phyloP scores from a whole-genome alignment of 2,797 vertebrate species.

The Acanthurus lineatus region DNA sequence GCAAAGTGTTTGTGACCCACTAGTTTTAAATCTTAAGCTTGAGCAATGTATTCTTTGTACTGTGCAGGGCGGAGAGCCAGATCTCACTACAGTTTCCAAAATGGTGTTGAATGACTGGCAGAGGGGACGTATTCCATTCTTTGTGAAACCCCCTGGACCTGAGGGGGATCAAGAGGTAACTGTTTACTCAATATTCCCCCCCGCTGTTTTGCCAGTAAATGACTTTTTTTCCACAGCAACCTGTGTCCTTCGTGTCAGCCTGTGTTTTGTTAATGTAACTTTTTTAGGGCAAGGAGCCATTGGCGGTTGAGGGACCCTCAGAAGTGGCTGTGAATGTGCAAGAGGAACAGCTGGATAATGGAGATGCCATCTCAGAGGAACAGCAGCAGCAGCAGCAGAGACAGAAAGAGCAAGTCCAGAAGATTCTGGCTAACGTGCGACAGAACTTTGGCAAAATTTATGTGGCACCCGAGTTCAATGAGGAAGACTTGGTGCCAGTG shows the following conservation, averaged over 20 bases:
- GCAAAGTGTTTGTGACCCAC: not conserved
- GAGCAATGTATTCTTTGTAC: constrained; percentile 23
- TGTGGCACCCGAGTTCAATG: constrained; percentile 92
- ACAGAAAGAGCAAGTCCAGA: constrained; percentile 82
- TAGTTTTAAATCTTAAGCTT: constrained; percentile 2
- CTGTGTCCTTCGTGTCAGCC: not conserved
- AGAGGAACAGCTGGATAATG: constrained; percentile 65
- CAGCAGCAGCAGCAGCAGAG: constrained; percentile 56
- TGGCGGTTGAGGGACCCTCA: constrained; percentile 48
- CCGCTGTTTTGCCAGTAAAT: not conserved
- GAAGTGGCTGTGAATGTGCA: constrained; percentile 41
- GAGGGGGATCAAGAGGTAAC: constrained; percentile 87
- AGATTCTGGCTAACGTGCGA: constrained; percentile 88
- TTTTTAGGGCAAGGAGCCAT: constrained; percentile 55
- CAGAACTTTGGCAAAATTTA: constrained; percentile 98
- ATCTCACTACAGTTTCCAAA: constrained; percentile 93
- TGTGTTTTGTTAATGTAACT: constrained; percentile 13
- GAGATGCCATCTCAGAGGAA: constrained; percentile 37
- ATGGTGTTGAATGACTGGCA: constrained; percentile 99
- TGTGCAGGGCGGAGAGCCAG: constrained; percentile 95
- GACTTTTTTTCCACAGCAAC: accelerated
- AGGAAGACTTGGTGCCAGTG: constrained; percentile 93
- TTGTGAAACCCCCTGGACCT: constrained; percentile 93
- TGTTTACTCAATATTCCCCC: not conserved
- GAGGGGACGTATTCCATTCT: constrained; percentile 97